phyloP scores from a whole-genome alignment of 2,888 invertebrate species.

The Pandemis heparana region DNA sequence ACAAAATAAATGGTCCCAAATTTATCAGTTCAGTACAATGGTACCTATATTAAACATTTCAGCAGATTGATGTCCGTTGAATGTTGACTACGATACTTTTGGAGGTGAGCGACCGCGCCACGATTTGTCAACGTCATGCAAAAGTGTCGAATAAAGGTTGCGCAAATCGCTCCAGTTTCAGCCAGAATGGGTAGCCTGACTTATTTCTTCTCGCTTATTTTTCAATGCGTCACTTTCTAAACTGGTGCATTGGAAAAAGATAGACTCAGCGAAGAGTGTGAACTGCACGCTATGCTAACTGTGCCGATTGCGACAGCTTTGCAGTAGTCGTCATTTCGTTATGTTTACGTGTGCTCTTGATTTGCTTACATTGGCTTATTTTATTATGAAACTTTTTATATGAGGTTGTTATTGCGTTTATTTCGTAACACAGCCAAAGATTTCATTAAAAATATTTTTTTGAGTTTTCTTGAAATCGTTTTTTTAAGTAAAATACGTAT shows the following conservation, averaged over 20 bases:
- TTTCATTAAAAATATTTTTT: not conserved
- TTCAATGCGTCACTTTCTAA: not conserved
- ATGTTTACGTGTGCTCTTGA: slow-evolving; percentile 5
- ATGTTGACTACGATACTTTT: slow-evolving; percentile 12
- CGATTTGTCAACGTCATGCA: slow-evolving; percentile 64
- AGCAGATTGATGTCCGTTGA: slow-evolving; percentile 7
- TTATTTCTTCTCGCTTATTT: not conserved
- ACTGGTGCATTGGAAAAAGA: not conserved
- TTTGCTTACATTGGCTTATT: not conserved
- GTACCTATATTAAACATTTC: not conserved
- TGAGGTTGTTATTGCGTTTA: not conserved
- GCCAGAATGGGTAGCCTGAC: slow-evolving; percentile 41
- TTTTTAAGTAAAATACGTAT: not conserved
- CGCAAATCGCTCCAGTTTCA: slow-evolving; percentile 65
- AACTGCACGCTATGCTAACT: not conserved
- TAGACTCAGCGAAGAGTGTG: not conserved
- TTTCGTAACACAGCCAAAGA: not conserved
- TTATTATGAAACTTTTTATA: not conserved
- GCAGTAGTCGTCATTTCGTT: slow-evolving; percentile 6
- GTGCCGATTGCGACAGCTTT: slow-evolving; percentile 3
- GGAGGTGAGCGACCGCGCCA: slow-evolving; percentile 61
- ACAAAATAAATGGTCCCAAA: slow-evolving; percentile 1
- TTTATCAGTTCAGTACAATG: slow-evolving; percentile 10
- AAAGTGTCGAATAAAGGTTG: slow-evolving; percentile 63
- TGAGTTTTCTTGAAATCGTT: not conserved